Evolutionary conservation across 64 coral and sea anemone genomes (phyloP).

Genomic region (Dendrophyllia cribrosa): DNA sequence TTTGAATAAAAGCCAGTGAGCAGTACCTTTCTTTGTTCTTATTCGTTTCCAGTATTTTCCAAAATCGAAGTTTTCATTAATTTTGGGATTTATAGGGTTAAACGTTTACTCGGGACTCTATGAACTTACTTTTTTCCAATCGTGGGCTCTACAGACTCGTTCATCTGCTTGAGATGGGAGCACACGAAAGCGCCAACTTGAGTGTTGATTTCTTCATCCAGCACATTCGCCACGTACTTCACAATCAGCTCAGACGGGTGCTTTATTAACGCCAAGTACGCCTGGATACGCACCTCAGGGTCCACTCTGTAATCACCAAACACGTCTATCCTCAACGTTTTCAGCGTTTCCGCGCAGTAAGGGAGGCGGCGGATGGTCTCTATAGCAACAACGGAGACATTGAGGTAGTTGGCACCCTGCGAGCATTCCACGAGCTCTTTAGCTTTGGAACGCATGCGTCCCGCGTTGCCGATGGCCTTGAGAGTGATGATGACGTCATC

Average conservation of each 20-base stretch:
- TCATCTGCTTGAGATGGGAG: slow-evolving; percentile 74
- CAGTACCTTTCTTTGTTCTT: too few species aligned
- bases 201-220: slow-evolving; percentile 77
- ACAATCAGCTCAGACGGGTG: slow-evolving; percentile 53
- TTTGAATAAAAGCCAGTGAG: too few species aligned
- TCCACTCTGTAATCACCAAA: slow-evolving; percentile 59
- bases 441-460: slow-evolving; percentile 18
- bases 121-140: slow-evolving; percentile 45
- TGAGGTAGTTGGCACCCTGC: slow-evolving; percentile 68
- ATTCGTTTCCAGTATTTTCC: too few species aligned
- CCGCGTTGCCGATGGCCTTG: slow-evolving; percentile 74
- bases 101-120: neutral
- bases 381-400: slow-evolving; percentile 68
- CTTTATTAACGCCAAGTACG: slow-evolving; percentile 73
- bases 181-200: slow-evolving; percentile 79
- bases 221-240: neutral
- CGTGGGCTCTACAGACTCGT: slow-evolving; percentile 71
- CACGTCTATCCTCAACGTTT: slow-evolving; percentile 12
- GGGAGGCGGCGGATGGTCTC: slow-evolving; percentile 60
- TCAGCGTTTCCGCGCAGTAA: slow-evolving; percentile 34
- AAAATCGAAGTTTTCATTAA: too few species aligned
- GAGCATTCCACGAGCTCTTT: slow-evolving; percentile 57
- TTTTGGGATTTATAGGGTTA: too few species aligned
- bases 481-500: slow-evolving; percentile 59
- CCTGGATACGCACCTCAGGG: slow-evolving; percentile 71